A percentile compares a stretch with the other conserved stretches of the same genome.
These are phyloP conservation scores for Melanitta fusca DNA, from an alignment of 2,797 vertebrate species.

Conservation along the genomic window DNA sequence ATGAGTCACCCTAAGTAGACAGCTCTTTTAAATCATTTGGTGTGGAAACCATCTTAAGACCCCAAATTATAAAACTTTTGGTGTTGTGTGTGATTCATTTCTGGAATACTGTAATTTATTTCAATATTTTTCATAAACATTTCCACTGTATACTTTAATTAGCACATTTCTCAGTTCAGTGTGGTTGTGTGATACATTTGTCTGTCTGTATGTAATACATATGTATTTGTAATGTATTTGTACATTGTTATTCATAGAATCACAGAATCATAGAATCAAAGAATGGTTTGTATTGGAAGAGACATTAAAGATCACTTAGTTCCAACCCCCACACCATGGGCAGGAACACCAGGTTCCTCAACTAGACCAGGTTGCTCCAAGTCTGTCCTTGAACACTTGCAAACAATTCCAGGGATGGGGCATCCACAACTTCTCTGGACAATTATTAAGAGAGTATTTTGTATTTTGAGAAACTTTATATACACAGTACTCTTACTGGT, in stretches of 20 bases:
- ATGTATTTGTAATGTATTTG: too few species aligned
- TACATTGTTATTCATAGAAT: not conserved
- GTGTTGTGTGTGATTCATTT: not conserved
- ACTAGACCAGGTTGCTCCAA: too few species aligned
- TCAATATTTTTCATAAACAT: not conserved
- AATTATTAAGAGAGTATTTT: not conserved
- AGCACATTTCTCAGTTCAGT: not conserved
- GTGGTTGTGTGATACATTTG: fast-evolving
- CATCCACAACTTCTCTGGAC: too few species aligned
- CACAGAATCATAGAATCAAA: too few species aligned
- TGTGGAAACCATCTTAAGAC: not conserved
- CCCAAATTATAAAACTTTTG: not conserved
- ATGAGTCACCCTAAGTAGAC: not conserved
- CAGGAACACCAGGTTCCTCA: too few species aligned
- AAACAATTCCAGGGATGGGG: too few species aligned
- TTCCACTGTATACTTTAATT: not conserved
- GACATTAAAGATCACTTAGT: too few species aligned
- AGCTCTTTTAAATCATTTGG: not conserved
- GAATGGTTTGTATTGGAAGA: too few species aligned
- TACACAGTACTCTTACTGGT: not conserved
- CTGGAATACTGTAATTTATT: not conserved
- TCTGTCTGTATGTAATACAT: not conserved
- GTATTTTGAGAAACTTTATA: not conserved
- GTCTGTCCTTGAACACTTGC: too few species aligned
- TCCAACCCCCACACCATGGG: too few species aligned